Conservation (phyloP, 2,113 vertebrate species). For the Bombycilla garrulus region DNA sequence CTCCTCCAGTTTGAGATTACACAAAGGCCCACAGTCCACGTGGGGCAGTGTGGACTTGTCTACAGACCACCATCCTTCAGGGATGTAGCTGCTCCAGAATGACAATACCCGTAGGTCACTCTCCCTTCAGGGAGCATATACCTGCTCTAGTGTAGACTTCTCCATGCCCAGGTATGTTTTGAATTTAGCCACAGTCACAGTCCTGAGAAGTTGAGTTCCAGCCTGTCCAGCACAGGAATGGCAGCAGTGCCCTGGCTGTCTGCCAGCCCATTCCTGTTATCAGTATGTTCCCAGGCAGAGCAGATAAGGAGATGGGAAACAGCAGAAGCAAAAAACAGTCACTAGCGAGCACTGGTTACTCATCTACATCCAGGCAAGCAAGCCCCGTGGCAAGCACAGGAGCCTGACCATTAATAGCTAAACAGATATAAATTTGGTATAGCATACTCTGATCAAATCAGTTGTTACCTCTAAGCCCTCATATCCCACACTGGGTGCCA, state of each 20-base stretch:
- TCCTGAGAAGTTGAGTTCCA: neutral
- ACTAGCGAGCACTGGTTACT: neutral
- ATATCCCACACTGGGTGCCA: neutral
- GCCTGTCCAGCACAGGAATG: neutral
- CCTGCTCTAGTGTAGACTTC: neutral
- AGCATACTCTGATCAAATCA: neutral
- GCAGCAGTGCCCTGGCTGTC: neutral
- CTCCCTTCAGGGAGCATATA: neutral
- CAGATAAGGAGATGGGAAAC: neutral
- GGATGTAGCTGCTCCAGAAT: neutral
- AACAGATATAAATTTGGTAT: neutral
- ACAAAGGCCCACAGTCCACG: neutral
- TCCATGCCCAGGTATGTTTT: neutral
- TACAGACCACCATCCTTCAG: neutral
- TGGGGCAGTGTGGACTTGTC: neutral
- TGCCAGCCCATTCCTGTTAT: neutral
- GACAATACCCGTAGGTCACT: neutral
- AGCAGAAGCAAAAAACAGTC: neutral
- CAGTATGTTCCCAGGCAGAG: neutral
- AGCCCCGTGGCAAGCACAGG: neutral
- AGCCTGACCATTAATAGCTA: neutral
- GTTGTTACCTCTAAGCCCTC: neutral
- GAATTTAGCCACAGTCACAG: neutral
- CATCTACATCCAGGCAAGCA: neutral
- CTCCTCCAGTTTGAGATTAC: neutral